These are phyloP conservation scores for Trachemys scripta DNA, from an alignment of 2,113 vertebrate genomes.

Conservation along the genomic window DNA sequence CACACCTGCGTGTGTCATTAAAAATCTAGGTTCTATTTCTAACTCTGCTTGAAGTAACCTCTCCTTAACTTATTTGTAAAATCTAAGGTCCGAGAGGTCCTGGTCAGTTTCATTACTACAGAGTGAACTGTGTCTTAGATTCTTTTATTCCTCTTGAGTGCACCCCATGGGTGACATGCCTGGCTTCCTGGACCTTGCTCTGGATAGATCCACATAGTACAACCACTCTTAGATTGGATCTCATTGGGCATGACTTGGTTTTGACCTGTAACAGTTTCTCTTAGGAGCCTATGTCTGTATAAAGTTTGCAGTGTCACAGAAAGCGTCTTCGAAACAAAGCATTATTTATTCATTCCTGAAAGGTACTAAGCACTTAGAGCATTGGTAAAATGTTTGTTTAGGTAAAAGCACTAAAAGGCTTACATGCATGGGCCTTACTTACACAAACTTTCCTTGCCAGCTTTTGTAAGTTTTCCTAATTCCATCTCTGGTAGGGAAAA, in stretches of 20 bases:
- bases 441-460: neutral
- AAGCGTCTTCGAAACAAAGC: neutral
- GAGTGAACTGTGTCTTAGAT: neutral
- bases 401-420: neutral
- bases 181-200: no score
- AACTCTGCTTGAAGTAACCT: neutral
- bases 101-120: neutral
- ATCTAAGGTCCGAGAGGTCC: neutral
- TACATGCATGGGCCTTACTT: neutral
- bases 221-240: no score
- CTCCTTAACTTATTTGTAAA: neutral
- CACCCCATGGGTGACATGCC: no score
- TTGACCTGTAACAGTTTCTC: no score
- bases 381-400: no score
- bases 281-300: neutral
- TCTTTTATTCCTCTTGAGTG: no score
- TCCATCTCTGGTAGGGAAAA: neutral
- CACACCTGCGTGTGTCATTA: rapidly evolving
- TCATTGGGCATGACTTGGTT: no score
- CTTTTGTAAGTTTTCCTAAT: neutral
- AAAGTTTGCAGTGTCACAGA: neutral
- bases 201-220: no score
- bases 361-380: neutral
- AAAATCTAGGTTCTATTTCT: neutral
- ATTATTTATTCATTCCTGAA: neutral